Evolutionary conservation across 2,797 vertebrate genomes (phyloP).

Genomic region (Eutrigla gurnardus): DNA sequence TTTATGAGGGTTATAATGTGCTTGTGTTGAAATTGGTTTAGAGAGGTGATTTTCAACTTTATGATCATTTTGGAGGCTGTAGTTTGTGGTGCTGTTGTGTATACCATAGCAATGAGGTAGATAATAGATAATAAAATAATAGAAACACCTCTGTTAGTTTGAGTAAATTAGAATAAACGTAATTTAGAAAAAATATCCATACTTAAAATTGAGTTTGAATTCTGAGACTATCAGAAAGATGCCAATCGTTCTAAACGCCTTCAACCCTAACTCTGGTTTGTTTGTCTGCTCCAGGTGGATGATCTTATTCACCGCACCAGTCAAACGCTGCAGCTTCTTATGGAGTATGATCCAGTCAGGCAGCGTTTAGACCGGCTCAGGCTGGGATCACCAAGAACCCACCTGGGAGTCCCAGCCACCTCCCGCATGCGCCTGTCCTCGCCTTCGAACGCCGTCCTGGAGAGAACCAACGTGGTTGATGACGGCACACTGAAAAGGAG

Average conservation of each 20-base stretch:
- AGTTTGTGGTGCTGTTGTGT: too few species aligned
- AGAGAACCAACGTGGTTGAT: constrained; percentile 88
- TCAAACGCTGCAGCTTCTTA: constrained; percentile 93
- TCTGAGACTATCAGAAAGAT: background rate
- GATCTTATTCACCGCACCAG: constrained; percentile 91
- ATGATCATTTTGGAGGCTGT: too few species aligned
- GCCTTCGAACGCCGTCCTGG: constrained; percentile 83
- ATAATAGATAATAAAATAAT: too few species aligned
- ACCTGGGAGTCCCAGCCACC: constrained; percentile 78
- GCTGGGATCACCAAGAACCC: constrained; percentile 83
- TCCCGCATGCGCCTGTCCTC: constrained; percentile 86
- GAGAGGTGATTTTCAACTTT: too few species aligned
- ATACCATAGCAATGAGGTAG: too few species aligned
- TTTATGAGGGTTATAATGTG: background rate
- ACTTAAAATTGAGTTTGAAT: background rate
- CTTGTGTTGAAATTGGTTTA: background rate
- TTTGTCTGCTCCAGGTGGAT: constrained; percentile 86
- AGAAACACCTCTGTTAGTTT: background rate
- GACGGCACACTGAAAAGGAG: constrained; percentile 89
- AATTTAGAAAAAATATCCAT: background rate
- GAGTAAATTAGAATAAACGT: background rate
- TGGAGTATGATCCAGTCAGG: constrained; percentile 94
- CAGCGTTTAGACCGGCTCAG: constrained; percentile 90
- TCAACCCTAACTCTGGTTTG: background rate
- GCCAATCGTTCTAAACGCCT: background rate